Evolutionary conservation across 2,888 invertebrate genomes (phyloP), one percentile per base, ranked within the genome.

Genomic region (Pachliopta kotzebuea): DNA sequence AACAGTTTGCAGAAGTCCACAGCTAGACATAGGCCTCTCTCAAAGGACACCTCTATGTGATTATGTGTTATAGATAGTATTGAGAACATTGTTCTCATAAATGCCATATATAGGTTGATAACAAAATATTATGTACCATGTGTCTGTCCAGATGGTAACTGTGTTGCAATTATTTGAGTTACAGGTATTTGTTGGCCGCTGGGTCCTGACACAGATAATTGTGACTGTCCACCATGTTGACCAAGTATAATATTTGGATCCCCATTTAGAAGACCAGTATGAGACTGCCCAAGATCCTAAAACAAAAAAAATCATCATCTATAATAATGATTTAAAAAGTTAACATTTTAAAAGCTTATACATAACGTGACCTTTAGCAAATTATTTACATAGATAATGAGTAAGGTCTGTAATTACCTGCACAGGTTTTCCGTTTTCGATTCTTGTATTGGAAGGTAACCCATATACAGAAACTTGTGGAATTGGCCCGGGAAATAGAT

Each of bases 391-490:
- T 62, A 14, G 50, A 50, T 52, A 24, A 52, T 52, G 31, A 61
- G 56, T 50, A 64, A 64, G 23, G 60, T 65, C 20, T 54, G 21
- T 68, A 62, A 37, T 63, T 88, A 94, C 94, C 92, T 94, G 94
- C 21, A 93, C 86, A 67, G 94, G 89, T 84, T 94, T 94, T 70
- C 93, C 93, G 83, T 92, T 93, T 79, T 94, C 93, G 74, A 93
- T 88, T 74, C 94, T 92, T 65, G 93, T 88, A 68, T 92, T 91
- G 62, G 94, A 92, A 64, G 94, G 94, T 67, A 95, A 88, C 20
- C 94, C 94, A 80, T 95, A 95, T 62, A 95, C 95, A 56, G 95
- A 95, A 61, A 95, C 95, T 92, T 95, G 95, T 67, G 95, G 95
- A 83, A 95, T 93, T 60, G 95, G 95, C 65, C 95, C 94, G 63